These are phyloP conservation scores for Sialis lutaria DNA, from an alignment of 2,888 invertebrate genomes.

Conservation along the genomic window DNA sequence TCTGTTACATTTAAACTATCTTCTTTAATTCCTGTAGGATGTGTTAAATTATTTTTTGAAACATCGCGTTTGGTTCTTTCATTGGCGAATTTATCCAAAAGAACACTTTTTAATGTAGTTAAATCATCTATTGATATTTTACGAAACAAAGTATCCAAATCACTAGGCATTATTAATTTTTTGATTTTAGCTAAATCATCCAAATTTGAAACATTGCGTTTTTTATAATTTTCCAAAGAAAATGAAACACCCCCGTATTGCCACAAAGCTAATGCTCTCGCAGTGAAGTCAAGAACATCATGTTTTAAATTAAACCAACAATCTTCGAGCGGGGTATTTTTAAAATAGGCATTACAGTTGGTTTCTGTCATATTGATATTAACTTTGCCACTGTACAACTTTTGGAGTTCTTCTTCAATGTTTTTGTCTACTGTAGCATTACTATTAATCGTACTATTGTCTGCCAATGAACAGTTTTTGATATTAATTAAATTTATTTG, in stretches of 20 bases:
- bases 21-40: not conserved
- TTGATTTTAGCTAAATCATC: not conserved
- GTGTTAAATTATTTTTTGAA: constrained; percentile 1
- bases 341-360: constrained; percentile 27
- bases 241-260: constrained; percentile 32
- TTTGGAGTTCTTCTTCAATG: not conserved
- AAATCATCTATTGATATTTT: not conserved
- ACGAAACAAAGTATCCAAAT: not conserved
- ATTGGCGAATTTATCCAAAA: no score
- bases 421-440: constrained; percentile 8
- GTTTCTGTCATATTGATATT: constrained; percentile 28
- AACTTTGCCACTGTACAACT: constrained; percentile 18
- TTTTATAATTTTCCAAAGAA: not conserved
- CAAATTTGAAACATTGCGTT: constrained; percentile 3
- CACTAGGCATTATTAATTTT: not conserved
- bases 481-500: constrained; percentile 18
- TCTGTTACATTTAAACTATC: not conserved
- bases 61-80: not conserved
- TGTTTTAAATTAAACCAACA: constrained; percentile 31
- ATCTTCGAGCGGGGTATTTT: constrained; percentile 28
- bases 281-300: constrained; percentile 29
- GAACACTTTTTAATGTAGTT: no score
- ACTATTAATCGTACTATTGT: constrained; percentile 7
- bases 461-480: constrained; percentile 8
- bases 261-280: constrained; percentile 33